Percentiles rank a stretch among this genome's conserved stretches.
These are phyloP conservation scores for Gila robusta DNA, from an alignment of 2,797 vertebrate genomes.

Conservation along the genomic window DNA sequence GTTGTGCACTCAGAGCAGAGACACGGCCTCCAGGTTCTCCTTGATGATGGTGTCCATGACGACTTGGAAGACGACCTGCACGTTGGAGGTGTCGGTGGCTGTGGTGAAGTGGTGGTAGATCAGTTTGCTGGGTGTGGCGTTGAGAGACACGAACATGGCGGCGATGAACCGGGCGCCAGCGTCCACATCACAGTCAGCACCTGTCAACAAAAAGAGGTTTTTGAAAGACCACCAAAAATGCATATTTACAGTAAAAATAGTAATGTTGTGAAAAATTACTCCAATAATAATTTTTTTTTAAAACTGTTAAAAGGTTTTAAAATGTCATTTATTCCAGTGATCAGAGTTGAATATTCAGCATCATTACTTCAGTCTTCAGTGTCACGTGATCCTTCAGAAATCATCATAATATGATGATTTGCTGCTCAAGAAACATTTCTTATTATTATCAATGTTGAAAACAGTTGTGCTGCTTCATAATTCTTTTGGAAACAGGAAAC, in stretches of 20 bases:
- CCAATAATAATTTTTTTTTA: not conserved
- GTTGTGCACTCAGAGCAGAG: constrained; percentile 71
- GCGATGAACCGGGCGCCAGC: constrained; percentile 79
- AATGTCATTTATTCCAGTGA: not conserved
- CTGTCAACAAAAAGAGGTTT: constrained; percentile 59
- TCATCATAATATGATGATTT: not conserved
- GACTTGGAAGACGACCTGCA: constrained; percentile 84
- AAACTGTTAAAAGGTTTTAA: not conserved
- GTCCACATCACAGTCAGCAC: constrained; percentile 82
- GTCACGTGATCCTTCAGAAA: not conserved
- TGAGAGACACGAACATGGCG: constrained; percentile 76
- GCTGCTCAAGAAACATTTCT: not conserved
- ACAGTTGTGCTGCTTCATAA: not conserved
- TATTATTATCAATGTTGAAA: not conserved
- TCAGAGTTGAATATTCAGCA: not conserved
- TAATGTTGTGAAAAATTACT: not conserved
- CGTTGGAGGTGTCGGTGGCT: constrained; percentile 83
- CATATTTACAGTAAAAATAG: not conserved
- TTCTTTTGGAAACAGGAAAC: not conserved
- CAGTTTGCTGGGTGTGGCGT: constrained; percentile 74
- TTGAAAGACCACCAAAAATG: not conserved
- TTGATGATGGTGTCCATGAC: constrained; percentile 85
- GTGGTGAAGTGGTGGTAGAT: constrained; percentile 86
- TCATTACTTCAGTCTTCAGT: not conserved
- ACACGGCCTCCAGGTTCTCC: constrained; percentile 83